Evolutionary conservation across 64 coral and sea anemone genomes (phyloP).

Genomic region (Montipora efflorescens): DNA sequence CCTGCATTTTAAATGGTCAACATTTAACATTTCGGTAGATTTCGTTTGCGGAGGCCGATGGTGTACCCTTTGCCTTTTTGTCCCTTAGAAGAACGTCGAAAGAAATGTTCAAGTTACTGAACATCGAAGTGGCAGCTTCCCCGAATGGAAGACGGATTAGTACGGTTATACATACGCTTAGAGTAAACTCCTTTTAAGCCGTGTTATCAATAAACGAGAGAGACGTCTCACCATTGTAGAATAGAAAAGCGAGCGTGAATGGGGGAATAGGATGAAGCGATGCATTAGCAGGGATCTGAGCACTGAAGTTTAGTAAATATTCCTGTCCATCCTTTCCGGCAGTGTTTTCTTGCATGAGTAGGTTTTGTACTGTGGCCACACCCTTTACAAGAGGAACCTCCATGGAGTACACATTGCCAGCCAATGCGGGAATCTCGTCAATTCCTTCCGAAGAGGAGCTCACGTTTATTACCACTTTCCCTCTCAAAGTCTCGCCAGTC

Average conservation of each 20-base stretch:
- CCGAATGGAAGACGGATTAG: no score
- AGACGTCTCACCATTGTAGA: conserved; percentile 66
- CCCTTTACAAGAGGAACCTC: conserved; percentile 77
- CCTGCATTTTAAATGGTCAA: no score
- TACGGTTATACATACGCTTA: no score
- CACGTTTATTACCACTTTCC: conserved; percentile 83
- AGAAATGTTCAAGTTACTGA: no score
- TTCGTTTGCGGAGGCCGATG: no score
- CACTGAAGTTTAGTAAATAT: conserved; percentile 87
- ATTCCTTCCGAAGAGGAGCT: conserved; percentile 69
- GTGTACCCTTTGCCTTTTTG: no score
- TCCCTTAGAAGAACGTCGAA: no score
- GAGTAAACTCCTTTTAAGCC: no score
- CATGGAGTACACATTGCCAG: conserved; percentile 67
- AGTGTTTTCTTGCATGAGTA: conserved; percentile 95
- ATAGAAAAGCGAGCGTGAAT: conserved; percentile 87
- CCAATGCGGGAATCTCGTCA: conserved; percentile 85
- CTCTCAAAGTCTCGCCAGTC: conserved; percentile 79
- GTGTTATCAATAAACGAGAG: no score
- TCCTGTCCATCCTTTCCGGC: conserved; percentile 94
- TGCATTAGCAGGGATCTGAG: conserved; percentile 71
- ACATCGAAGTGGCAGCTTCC: no score
- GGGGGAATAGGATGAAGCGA: conserved; percentile 81
- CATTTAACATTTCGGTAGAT: no score
- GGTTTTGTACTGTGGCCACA: conserved; percentile 65